phyloP scores from a whole-genome alignment of 2,888 invertebrate genomes.

The Netelia inedita region DNA sequence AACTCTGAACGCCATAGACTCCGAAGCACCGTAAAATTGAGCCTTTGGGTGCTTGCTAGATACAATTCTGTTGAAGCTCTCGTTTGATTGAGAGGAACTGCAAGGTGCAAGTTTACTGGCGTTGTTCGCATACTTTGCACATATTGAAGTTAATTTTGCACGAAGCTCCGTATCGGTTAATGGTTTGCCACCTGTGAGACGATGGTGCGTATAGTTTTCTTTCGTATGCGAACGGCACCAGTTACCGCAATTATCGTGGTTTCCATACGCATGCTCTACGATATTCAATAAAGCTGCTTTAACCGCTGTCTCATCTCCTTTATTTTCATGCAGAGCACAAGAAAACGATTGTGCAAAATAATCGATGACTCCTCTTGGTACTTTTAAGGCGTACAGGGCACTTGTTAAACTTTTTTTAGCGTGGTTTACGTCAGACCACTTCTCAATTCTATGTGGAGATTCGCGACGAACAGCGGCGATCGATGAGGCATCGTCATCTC shows the following conservation, averaged over 20 bases:
- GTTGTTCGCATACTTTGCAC: constrained; percentile 48
- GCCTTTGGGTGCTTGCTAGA: constrained; percentile 54
- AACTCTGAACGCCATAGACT: constrained; percentile 44
- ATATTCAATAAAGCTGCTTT: constrained; percentile 66
- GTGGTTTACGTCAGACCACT: constrained; percentile 61
- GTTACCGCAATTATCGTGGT: constrained; percentile 67
- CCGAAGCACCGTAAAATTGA: too few relatives aligned
- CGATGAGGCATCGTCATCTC: constrained; percentile 67
- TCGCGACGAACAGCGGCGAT: constrained; percentile 63
- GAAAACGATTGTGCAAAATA: constrained; percentile 52
- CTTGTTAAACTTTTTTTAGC: constrained; percentile 52
- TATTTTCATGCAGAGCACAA: constrained; percentile 58
- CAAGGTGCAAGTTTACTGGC: constrained; percentile 55
- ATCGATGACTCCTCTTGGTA: constrained; percentile 49
- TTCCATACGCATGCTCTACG: constrained; percentile 69
- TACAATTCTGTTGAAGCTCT: constrained; percentile 53
- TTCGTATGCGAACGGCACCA: constrained; percentile 67
- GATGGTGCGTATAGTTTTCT: constrained; percentile 38
- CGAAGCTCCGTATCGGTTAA: constrained; percentile 42
- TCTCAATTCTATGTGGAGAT: constrained; percentile 34
- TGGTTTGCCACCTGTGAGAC: constrained; percentile 37
- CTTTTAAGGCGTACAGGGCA: constrained; percentile 47
- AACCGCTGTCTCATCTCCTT: constrained; percentile 37
- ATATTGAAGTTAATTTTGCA: constrained; percentile 7
- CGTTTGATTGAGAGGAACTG: constrained; percentile 63